These are phyloP conservation scores for Harpalus rubripes DNA, from an alignment of 2,888 invertebrate genomes.

Conservation along the genomic window DNA sequence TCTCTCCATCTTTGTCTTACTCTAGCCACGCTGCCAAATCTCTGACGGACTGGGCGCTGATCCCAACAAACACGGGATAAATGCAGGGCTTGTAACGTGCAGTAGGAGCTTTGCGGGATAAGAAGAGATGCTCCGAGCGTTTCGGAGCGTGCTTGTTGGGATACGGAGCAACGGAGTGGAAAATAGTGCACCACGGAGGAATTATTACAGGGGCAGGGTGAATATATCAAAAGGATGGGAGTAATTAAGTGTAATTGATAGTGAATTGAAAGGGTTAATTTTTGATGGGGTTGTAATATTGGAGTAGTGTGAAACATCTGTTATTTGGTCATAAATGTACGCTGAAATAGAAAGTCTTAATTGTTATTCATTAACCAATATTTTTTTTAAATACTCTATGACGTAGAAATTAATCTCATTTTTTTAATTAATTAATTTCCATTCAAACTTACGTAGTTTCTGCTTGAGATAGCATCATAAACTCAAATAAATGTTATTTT, in stretches of 20 bases:
- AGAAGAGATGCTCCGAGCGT: background rate
- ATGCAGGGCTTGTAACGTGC: slow-evolving; percentile 38
- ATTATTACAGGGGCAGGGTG: background rate
- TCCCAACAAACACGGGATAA: slow-evolving; percentile 47
- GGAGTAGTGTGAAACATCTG: no score
- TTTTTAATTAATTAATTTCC: no score
- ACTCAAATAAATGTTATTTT: no score
- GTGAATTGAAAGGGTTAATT: background rate
- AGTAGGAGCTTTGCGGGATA: slow-evolving; percentile 17
- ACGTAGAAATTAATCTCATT: no score
- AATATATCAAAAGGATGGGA: background rate
- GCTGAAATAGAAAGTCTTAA: no score
- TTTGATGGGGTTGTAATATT: background rate
- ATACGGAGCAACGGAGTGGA: background rate
- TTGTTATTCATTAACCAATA: no score
- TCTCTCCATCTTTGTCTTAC: slow-evolving; percentile 16
- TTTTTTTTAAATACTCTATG: no score
- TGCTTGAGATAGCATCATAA: no score
- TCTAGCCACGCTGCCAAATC: slow-evolving; percentile 16
- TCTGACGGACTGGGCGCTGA: slow-evolving; percentile 34
- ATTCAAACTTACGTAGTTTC: no score
- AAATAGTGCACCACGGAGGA: background rate
- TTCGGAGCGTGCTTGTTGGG: background rate
- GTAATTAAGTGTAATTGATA: background rate
- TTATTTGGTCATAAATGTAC: no score